Evolutionary conservation across 2,888 invertebrate genomes (phyloP).

Genomic region (Callinectes sapidus): DNA sequence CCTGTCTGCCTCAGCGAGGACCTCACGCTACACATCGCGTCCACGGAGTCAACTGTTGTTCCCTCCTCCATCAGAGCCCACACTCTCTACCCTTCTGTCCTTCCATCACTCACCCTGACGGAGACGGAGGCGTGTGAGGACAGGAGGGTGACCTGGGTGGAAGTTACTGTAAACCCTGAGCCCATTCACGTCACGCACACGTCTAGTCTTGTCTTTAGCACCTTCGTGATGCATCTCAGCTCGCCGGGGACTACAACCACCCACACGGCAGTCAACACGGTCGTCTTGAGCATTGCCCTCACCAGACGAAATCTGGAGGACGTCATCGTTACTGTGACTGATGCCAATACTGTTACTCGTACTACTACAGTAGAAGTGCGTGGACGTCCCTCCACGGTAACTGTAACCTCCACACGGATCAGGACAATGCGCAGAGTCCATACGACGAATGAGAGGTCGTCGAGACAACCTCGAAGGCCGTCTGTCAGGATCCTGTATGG

Average conservation of each 20-base stretch:
- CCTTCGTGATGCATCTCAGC: neutral
- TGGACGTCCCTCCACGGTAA: neutral
- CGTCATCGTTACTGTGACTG: neutral
- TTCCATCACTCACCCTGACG: neutral
- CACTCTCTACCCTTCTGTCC: neutral
- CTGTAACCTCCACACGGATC: neutral
- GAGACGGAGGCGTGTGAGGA: neutral
- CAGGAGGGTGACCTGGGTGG: no score
- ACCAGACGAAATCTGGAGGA: neutral
- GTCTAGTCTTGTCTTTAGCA: neutral
- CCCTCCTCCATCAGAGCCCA: neutral
- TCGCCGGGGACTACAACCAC: neutral
- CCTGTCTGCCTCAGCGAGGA: neutral
- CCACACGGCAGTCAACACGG: neutral
- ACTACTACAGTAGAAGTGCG: neutral
- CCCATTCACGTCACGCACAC: neutral
- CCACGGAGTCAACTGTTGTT: neutral
- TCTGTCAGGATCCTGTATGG: no score
- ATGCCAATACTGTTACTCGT: neutral
- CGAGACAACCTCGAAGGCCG: no score
- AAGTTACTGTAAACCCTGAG: neutral
- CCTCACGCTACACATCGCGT: neutral
- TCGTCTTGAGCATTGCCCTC: neutral
- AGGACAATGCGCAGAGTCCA: neutral
- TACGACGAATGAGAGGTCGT: neutral